Evolutionary conservation across 2,888 invertebrate species (phyloP).

Genomic region (Drosophila mulleri): DNA sequence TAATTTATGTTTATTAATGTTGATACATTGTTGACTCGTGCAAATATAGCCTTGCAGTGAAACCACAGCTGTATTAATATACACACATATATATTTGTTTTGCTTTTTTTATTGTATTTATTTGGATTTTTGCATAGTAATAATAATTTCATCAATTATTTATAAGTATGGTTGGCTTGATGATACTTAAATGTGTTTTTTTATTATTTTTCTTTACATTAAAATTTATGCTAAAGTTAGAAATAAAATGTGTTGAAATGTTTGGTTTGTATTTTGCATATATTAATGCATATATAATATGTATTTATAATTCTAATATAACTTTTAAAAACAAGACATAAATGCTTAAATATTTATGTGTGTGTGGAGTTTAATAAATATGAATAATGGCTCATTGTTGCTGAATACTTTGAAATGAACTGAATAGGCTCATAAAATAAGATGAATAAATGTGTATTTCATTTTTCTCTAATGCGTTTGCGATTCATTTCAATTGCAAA

Average conservation of each 20-base stretch:
- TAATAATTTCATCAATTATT: constrained; percentile 67
- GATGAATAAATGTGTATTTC: constrained; percentile 14
- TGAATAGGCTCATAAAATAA: constrained; percentile 18
- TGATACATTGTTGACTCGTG: neutral
- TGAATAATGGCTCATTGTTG: constrained; percentile 57
- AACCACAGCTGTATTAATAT: neutral
- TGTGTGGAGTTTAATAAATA: constrained; percentile 42
- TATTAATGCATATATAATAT: constrained; percentile 6
- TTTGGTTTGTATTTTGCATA: constrained; percentile 40
- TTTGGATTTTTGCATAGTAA: constrained; percentile 76
- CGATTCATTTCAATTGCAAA: constrained; percentile 8
- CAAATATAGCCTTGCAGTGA: neutral
- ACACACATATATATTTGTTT: neutral
- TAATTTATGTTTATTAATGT: neutral
- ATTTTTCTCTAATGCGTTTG: neutral
- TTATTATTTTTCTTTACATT: constrained; percentile 62
- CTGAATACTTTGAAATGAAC: constrained; percentile 51
- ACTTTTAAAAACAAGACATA: constrained; percentile 58
- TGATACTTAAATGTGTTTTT: constrained; percentile 33
- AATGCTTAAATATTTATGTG: constrained; percentile 55
- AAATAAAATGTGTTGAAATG: constrained; percentile 73
- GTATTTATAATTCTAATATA: constrained; percentile 23
- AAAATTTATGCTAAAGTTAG: constrained; percentile 73
- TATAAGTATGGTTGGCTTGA: constrained; percentile 47
- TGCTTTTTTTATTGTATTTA: constrained; percentile 47